Percentiles rank a stretch among this genome's conserved stretches.
phyloP scores from a whole-genome alignment of 2,113 vertebrate species.

The Aphelocoma coerulescens region DNA sequence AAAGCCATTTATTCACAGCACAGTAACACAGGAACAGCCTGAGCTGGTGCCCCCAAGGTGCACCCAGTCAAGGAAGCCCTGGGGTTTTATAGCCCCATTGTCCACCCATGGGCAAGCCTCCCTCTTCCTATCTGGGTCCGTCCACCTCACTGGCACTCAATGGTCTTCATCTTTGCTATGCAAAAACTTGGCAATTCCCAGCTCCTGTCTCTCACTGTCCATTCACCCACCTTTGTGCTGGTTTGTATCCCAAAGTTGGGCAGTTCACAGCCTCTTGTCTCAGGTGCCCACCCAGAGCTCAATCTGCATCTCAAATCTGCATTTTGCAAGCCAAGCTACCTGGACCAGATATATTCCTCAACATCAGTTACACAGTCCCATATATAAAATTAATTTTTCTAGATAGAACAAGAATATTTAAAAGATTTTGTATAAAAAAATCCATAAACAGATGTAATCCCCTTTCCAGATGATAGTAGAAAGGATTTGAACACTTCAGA shows the following conservation, averaged over 20 bases:
- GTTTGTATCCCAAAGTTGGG: neutral
- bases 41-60: neutral
- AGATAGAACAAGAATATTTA: neutral
- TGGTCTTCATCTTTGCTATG: neutral
- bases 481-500: neutral
- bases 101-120: rapidly evolving
- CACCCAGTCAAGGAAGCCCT: neutral
- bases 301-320: neutral
- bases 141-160: too few species aligned
- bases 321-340: neutral
- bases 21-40: neutral
- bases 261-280: neutral
- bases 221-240: neutral
- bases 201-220: neutral
- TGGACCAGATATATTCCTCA: neutral
- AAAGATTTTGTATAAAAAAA: neutral
- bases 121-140: neutral
- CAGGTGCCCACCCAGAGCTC: neutral
- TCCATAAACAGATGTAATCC: neutral
- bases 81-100: rapidly evolving
- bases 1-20: neutral
- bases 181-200: neutral
- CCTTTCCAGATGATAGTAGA: neutral
- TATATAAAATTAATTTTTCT: neutral
- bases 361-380: neutral